A percentile compares a stretch with the other conserved stretches of the same genome.
phyloP scores from a whole-genome alignment of 2,888 invertebrate species.

The Pyrgus malvae region DNA sequence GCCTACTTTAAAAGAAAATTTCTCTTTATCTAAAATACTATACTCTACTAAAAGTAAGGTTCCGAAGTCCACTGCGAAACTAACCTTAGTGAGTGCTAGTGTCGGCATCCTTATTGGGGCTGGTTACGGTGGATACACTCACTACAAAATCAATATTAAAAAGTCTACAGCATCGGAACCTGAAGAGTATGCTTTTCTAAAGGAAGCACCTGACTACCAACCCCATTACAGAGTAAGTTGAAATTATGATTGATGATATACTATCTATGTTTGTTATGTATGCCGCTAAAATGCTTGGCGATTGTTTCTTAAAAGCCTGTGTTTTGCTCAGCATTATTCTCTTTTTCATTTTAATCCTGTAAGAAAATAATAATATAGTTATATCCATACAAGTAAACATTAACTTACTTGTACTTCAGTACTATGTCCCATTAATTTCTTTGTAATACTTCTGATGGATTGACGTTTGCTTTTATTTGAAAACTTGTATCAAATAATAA shows the following conservation, averaged over 20 bases:
- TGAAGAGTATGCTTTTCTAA: constrained; percentile 69
- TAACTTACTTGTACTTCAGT: no score
- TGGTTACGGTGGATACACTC: constrained; percentile 78
- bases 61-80: constrained; percentile 66
- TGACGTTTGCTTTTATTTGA: no score
- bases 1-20: constrained; percentile 57
- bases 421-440: no score
- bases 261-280: background rate
- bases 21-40: constrained; percentile 47
- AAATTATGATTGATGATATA: background rate
- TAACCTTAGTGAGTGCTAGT: constrained; percentile 81
- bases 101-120: constrained; percentile 82
- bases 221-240: constrained; percentile 74
- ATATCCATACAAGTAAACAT: no score
- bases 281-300: no score
- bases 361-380: no score
- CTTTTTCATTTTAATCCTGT: no score
- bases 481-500: no score
- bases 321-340: no score
- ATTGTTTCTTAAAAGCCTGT: no score
- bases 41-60: constrained; percentile 64
- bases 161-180: constrained; percentile 51
- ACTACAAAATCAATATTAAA: constrained; percentile 70
- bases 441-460: no score
- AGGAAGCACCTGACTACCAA: constrained; percentile 70